phyloP scores from a whole-genome alignment of 2,888 invertebrate genomes.

The Ophioninae sp. region DNA sequence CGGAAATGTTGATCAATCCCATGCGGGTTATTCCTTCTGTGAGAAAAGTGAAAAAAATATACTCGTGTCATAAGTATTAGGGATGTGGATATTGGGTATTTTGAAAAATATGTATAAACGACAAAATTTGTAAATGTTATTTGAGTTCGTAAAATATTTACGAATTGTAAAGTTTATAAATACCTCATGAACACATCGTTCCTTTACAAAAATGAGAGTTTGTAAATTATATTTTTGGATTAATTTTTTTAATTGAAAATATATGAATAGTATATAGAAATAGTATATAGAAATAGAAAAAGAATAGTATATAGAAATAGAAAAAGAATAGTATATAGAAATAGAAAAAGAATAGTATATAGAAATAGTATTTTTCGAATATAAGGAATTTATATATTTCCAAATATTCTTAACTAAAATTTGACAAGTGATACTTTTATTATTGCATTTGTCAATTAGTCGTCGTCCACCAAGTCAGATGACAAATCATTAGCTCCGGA shows the following conservation, averaged over 20 bases:
- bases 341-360: too few species aligned
- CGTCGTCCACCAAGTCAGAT: slow-evolving; percentile 24
- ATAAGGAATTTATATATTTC: not conserved
- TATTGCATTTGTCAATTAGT: slow-evolving; percentile 5
- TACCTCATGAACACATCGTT: too few species aligned
- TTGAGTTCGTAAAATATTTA: too few species aligned
- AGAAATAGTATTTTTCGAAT: not conserved
- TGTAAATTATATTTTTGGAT: too few species aligned
- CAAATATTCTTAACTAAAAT: not conserved
- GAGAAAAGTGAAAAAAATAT: not conserved
- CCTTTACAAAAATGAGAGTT: too few species aligned
- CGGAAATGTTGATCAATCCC: slow-evolving; percentile 2
- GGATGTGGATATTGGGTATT: not conserved
- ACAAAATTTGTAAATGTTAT: too few species aligned
- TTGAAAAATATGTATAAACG: not conserved
- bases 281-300: too few species aligned
- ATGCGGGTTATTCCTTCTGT: slow-evolving; percentile 41
- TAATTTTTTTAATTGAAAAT: too few species aligned
- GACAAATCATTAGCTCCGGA: slow-evolving; percentile 40
- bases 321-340: too few species aligned
- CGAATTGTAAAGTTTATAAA: too few species aligned
- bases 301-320: too few species aligned
- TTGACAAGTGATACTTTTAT: not conserved
- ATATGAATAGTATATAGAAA: too few species aligned
- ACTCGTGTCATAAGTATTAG: not conserved